A percentile compares a stretch with the other conserved stretches of the same genome.
These are phyloP conservation scores for Ursus arctos DNA, from an alignment of 2,113 vertebrate genomes.

Conservation along the genomic window DNA sequence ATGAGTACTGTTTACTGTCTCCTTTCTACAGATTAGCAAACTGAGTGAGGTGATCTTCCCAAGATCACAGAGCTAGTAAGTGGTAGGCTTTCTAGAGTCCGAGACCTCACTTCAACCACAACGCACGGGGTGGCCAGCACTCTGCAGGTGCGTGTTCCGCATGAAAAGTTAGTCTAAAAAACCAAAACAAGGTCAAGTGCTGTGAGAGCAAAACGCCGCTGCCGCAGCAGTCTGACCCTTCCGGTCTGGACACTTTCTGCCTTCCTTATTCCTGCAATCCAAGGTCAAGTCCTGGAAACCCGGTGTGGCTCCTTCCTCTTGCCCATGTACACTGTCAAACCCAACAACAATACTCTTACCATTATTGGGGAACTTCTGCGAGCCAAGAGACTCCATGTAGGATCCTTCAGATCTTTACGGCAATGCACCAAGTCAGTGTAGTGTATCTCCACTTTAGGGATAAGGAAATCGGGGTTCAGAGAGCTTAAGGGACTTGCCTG, in stretches of 20 bases:
- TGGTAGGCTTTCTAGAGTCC: background rate
- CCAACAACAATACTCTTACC: background rate
- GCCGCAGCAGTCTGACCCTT: background rate
- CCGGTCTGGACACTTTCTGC: background rate
- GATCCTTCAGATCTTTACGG: background rate
- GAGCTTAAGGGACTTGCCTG: background rate
- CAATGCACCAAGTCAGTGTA: background rate
- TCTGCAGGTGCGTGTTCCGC: background rate
- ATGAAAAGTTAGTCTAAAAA: background rate
- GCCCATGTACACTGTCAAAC: background rate
- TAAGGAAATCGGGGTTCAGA: background rate
- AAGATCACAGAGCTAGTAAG: background rate
- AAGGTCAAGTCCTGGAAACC: background rate
- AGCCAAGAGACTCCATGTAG: background rate
- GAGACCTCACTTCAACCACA: background rate
- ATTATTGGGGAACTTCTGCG: background rate
- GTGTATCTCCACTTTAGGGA: background rate
- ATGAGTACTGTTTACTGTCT: background rate
- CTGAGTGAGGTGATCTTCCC: background rate
- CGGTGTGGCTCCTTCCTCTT: background rate
- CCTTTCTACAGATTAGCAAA: conserved; percentile 1
- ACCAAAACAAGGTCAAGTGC: background rate
- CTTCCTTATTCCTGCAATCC: background rate
- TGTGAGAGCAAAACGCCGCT: background rate
- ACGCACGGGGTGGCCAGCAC: background rate